phyloP scores from a whole-genome alignment of 2,888 invertebrate genomes.

The Drosophila seclusa region DNA sequence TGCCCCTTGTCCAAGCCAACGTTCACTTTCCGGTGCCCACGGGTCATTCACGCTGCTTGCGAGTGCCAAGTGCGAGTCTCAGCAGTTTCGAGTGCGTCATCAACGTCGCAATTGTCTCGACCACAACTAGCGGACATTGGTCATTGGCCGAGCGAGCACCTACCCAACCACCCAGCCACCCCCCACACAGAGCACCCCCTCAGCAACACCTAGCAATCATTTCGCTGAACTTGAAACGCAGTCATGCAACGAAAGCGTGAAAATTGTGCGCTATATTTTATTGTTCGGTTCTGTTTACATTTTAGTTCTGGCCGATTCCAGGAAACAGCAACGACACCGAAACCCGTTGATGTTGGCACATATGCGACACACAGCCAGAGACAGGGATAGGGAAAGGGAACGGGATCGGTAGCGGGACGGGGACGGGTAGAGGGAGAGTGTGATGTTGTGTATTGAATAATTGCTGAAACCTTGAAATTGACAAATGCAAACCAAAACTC shows the following conservation, averaged over 20 bases:
- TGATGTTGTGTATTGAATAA: constrained; percentile 52
- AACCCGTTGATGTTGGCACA: constrained; percentile 65
- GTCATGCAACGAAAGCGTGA: constrained; percentile 71
- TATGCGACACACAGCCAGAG: constrained; percentile 24
- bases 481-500: constrained; percentile 29
- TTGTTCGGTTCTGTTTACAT: constrained; percentile 36
- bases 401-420: not conserved
- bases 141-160: constrained; percentile 50
- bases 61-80: constrained; percentile 38
- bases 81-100: constrained; percentile 62
- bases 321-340: constrained; percentile 47
- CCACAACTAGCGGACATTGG: constrained; percentile 57
- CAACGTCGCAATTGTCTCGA: constrained; percentile 66
- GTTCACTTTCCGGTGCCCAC: constrained; percentile 16
- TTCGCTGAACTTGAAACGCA: constrained; percentile 73
- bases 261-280: constrained; percentile 35
- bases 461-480: constrained; percentile 73
- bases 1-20: not conserved
- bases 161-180: not conserved
- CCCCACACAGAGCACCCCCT: not conserved
- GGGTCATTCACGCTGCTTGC: constrained; percentile 49
- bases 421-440: not conserved
- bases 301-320: constrained; percentile 44
- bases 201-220: constrained; percentile 11
- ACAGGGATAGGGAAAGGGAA: not conserved